A percentile compares a stretch with the other conserved stretches of the same genome.
Evolutionary conservation across 1,140 invertebrate species (phyloP).

Genomic region (Calycopis cecrops): DNA sequence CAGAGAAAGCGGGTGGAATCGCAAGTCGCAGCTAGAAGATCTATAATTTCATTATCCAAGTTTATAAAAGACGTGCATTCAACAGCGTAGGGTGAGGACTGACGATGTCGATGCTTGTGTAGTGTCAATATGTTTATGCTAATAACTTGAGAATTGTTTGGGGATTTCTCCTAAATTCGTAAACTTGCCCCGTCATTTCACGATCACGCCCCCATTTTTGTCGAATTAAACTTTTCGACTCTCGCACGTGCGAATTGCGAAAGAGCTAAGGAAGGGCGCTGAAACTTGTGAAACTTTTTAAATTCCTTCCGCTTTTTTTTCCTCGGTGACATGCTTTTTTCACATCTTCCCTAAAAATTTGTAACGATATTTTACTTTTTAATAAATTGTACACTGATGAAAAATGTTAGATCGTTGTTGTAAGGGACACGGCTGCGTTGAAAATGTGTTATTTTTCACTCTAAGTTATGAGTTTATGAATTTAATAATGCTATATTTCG

Average conservation of each 20-base stretch:
- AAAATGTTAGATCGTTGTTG: constrained; percentile 15
- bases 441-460: constrained; percentile 6
- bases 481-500: constrained; percentile 3
- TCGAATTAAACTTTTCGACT: constrained; percentile 25
- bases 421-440: not conserved
- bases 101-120: no score
- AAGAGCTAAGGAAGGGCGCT: constrained; percentile 22
- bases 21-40: no score
- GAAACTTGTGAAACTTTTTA: constrained; percentile 32
- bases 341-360: constrained; percentile 37
- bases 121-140: constrained; percentile 14
- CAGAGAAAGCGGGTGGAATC: no score
- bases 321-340: constrained; percentile 24
- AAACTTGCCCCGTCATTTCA: constrained; percentile 20
- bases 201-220: constrained; percentile 29
- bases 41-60: no score
- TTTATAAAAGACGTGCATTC: no score
- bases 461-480: constrained; percentile 10
- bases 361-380: constrained; percentile 35
- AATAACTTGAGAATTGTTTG: constrained; percentile 5
- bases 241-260: constrained; percentile 30
- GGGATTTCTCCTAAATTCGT: constrained; percentile 8
- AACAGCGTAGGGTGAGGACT: no score
- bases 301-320: constrained; percentile 31
- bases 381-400: constrained; percentile 40